Percentiles rank a stretch among this genome's conserved stretches.
Evolutionary conservation across 2,888 invertebrate genomes (phyloP).

Genomic region (Drosophila peninsularis): DNA sequence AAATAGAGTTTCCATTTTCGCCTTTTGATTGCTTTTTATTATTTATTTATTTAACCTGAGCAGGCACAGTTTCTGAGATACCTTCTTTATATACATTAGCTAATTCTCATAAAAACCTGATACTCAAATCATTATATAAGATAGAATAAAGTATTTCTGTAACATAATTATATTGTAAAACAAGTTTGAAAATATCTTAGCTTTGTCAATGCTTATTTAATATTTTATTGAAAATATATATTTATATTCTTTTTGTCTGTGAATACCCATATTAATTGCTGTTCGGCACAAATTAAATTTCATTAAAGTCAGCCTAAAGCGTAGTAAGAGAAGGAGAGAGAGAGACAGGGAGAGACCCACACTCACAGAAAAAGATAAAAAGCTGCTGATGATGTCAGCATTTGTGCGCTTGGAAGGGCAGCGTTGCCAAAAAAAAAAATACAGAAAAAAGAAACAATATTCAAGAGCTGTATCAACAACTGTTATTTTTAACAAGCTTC

Average conservation of each 20-base stretch:
- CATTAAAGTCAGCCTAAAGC: slow-evolving; percentile 18
- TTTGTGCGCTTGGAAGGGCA: slow-evolving; percentile 15
- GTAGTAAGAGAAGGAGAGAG: too few relatives aligned
- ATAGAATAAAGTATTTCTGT: not conserved
- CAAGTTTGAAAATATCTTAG: not conserved
- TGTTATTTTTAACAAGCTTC: slow-evolving; percentile 45
- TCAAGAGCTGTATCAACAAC: slow-evolving; percentile 43
- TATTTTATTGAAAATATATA: not conserved
- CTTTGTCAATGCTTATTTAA: not conserved
- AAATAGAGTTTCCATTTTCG: not conserved
- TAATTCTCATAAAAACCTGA: not conserved
- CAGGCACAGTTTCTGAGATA: not conserved
- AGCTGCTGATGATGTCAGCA: slow-evolving; percentile 44
- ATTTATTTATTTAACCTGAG: not conserved
- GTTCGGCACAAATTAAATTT: slow-evolving; percentile 26
- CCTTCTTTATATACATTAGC: not conserved
- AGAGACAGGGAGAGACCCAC: slow-evolving; percentile 1
- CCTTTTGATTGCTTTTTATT: not conserved
- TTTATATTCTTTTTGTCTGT: not conserved
- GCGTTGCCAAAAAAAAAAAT: slow-evolving; percentile 29
- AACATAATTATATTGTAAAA: not conserved
- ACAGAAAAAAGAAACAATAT: slow-evolving; percentile 24
- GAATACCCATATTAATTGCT: slow-evolving; percentile 5
- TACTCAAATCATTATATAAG: not conserved
- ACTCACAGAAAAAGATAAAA: not conserved